Base-by-base conservation (phyloP, 2,888 invertebrate species). In the Panzeria rudis region DNA sequence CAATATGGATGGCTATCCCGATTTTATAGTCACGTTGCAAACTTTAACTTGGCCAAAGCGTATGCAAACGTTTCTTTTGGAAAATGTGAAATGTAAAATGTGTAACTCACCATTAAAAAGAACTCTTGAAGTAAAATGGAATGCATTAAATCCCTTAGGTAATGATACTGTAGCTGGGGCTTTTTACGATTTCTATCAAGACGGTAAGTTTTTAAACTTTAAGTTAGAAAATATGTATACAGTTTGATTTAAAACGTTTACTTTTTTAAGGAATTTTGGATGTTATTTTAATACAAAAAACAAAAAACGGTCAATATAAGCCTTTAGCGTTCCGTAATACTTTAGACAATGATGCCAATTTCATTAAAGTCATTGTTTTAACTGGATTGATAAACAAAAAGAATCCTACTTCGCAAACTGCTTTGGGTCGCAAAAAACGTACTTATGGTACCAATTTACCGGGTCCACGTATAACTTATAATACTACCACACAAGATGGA, bases 1-100 rank as follows among this genome's bases (percentile, higher is more conserved):
- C 89, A 98, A 99, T 91, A 96, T 98, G 95, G 98, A 99, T 93
- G 98, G 98, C 0, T 98, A 96, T 93, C 98, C 98, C 5, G 99
- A 99, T 93, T 93, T 98, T 62, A 92, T 99, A 50, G 95, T 97
- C 69, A 96, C 97, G 0, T 90, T 98, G 7, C 90, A 90, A 59
- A 88, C 92, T 0, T 47, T 90, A 11, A 87, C 87, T 7, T 89
- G 87, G 1, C 89, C 90, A 1, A 89, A 88, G 81, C 93, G 93
- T 88, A 94, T 94, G 15, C 94, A 94, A 89, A 95, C 96, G 0
- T 96, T 97, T 88, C 93, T 98, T 15, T 90, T 98, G 44, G 95
- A 97, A 90, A 98, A 98, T 92, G 94, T 95, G 1, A 94, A 95
- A 0, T 98, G 97, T 90, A 94, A 93, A 66, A 92, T 94, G 76